These are phyloP conservation scores for Channa argus DNA, from an alignment of 2,113 vertebrate species.

Conservation along the genomic window DNA sequence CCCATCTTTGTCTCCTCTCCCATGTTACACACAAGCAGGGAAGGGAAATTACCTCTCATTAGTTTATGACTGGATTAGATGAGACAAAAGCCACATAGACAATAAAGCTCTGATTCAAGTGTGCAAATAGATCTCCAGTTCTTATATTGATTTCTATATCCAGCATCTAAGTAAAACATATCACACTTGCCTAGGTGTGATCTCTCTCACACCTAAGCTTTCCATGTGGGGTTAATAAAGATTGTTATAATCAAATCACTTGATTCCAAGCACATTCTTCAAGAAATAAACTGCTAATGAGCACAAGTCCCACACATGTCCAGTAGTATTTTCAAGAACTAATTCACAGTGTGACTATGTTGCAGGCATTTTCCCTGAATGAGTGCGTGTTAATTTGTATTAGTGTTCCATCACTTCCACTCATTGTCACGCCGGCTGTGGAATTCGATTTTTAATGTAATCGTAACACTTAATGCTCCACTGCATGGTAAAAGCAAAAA, in stretches of 20 bases:
- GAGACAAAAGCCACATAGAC: constrained; percentile 11
- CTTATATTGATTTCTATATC: background rate
- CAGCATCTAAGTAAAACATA: background rate
- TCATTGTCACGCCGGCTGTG: constrained; percentile 9
- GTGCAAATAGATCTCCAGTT: background rate
- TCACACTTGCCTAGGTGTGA: background rate
- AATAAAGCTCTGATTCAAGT: constrained; percentile 1
- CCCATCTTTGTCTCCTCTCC: constrained; percentile 9
- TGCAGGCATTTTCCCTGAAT: background rate
- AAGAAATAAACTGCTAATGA: constrained; percentile 37
- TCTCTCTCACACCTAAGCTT: background rate
- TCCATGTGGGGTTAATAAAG: constrained; percentile 18
- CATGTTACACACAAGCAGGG: constrained; percentile 20
- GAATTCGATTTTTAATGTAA: constrained; percentile 33
- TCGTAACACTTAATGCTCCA: constrained; percentile 20
- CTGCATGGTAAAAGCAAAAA: constrained; percentile 17
- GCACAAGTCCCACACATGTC: constrained; percentile 30
- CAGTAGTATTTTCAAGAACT: background rate
- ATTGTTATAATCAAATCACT: constrained; percentile 16
- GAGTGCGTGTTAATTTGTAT: background rate
- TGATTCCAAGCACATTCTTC: constrained; percentile 27
- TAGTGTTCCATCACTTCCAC: background rate
- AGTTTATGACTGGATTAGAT: constrained; percentile 45
- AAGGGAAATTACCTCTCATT: constrained; percentile 29
- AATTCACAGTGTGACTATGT: constrained; percentile 14